Percentiles rank a stretch among this genome's conserved stretches.
Conservation (phyloP, 2,113 vertebrate species). For the Calyptomena viridis region DNA sequence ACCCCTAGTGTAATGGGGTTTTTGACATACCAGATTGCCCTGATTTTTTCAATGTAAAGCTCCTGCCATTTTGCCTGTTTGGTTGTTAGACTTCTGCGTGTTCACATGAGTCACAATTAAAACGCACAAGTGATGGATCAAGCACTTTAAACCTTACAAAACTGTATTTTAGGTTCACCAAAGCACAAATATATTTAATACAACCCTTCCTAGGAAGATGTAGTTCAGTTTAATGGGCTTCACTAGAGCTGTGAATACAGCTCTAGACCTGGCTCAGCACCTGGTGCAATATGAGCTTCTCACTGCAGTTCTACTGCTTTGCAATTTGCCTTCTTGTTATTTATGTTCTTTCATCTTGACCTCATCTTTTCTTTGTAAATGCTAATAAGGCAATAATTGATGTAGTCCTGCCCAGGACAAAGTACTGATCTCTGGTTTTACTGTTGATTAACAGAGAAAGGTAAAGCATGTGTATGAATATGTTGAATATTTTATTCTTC, state of each 20-base stretch:
- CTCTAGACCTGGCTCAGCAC: neutral
- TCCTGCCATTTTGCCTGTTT: neutral
- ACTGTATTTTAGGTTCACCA: neutral
- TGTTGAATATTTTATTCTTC: neutral
- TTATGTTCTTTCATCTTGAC: neutral
- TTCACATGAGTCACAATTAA: neutral
- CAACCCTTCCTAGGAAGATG: neutral
- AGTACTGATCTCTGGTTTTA: neutral
- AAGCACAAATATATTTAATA: neutral
- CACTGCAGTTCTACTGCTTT: neutral
- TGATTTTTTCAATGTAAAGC: neutral
- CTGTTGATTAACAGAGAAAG: neutral
- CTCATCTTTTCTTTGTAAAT: neutral
- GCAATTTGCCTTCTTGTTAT: neutral
- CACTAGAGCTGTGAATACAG: neutral
- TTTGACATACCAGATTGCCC: neutral
- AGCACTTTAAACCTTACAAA: neutral
- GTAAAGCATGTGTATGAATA: neutral
- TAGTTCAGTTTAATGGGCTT: neutral
- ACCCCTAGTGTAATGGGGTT: neutral
- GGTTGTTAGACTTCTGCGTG: neutral
- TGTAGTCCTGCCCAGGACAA: neutral
- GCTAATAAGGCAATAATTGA: neutral
- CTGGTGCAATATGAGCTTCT: neutral
- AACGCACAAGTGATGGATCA: neutral